Conservation (phyloP, 2,888 invertebrate genomes). For the Sarcophaga subvicina region DNA sequence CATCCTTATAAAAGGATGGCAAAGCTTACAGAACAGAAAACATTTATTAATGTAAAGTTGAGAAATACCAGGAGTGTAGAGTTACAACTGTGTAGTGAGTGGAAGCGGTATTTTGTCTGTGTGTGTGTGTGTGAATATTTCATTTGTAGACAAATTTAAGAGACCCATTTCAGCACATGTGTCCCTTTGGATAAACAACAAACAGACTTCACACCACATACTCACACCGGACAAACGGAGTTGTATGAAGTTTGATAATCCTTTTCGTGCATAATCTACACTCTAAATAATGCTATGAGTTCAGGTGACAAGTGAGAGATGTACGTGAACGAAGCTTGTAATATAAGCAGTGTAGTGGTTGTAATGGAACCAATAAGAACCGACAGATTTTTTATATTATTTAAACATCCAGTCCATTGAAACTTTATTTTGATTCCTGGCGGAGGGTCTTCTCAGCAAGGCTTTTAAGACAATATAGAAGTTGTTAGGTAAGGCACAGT, state of each 20-base stretch:
- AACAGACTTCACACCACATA: background rate
- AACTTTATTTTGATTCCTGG: too few relatives aligned
- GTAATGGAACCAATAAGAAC: too few relatives aligned
- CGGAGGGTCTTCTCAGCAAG: too few relatives aligned
- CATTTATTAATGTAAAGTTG: constrained; percentile 50
- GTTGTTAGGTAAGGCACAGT: too few relatives aligned
- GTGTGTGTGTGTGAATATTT: constrained; percentile 12
- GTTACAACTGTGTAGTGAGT: background rate
- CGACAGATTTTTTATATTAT: too few relatives aligned
- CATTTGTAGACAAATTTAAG: constrained; percentile 54
- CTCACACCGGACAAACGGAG: background rate
- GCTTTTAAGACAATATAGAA: too few relatives aligned
- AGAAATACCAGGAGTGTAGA: too few relatives aligned
- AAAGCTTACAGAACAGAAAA: constrained; percentile 25
- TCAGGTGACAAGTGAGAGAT: too few relatives aligned
- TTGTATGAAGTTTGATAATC: constrained; percentile 75
- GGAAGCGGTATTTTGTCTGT: background rate
- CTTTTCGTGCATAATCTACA: constrained; percentile 73
- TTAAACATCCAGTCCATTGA: too few relatives aligned
- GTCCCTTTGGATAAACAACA: constrained; percentile 70
- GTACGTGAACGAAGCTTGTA: too few relatives aligned
- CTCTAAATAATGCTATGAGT: background rate
- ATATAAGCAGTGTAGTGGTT: too few relatives aligned
- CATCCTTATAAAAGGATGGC: background rate
- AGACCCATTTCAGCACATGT: constrained; percentile 73